These are phyloP conservation scores for Megalops atlanticus DNA, from an alignment of 2,113 vertebrate species.

Conservation along the genomic window DNA sequence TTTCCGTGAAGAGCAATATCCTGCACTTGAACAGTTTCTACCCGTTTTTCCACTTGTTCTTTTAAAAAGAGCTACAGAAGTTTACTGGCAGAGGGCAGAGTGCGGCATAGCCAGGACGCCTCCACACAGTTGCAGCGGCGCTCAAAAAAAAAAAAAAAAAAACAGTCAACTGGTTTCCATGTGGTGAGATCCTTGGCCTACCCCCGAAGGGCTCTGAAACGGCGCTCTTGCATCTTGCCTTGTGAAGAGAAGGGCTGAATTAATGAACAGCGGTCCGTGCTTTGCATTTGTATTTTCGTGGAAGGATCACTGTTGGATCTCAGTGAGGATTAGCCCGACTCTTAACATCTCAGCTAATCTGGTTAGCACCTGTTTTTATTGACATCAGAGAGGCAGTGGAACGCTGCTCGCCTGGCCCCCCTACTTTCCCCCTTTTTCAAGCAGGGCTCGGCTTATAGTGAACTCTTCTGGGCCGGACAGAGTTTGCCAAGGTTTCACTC, in stretches of 20 bases:
- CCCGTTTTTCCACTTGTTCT: too few species aligned
- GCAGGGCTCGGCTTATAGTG: neutral
- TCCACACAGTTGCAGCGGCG: neutral
- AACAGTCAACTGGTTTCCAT: neutral
- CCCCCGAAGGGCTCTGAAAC: neutral
- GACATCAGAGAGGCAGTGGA: conserved; percentile 61
- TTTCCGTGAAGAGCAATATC: neutral
- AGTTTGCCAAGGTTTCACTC: neutral
- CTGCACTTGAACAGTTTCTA: neutral
- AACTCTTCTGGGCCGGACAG: too few species aligned
- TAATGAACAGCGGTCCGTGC: neutral
- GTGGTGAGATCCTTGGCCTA: neutral
- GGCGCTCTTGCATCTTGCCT: neutral
- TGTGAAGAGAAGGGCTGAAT: neutral
- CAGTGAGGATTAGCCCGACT: conserved; percentile 67
- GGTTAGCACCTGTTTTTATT: conserved; percentile 79
- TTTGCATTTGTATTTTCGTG: neutral
- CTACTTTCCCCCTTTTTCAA: neutral
- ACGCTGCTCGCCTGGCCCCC: conserved; percentile 29
- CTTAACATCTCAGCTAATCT: conserved; percentile 72
- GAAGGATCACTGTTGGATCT: conserved; percentile 30
- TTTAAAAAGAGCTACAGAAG: too few species aligned
- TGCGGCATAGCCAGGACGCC: neutral
- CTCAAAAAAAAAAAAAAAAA: too few species aligned
- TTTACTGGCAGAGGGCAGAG: neutral